Evolutionary conservation across 2,888 invertebrate genomes (phyloP).

Genomic region (Bugulina stolonifera): DNA sequence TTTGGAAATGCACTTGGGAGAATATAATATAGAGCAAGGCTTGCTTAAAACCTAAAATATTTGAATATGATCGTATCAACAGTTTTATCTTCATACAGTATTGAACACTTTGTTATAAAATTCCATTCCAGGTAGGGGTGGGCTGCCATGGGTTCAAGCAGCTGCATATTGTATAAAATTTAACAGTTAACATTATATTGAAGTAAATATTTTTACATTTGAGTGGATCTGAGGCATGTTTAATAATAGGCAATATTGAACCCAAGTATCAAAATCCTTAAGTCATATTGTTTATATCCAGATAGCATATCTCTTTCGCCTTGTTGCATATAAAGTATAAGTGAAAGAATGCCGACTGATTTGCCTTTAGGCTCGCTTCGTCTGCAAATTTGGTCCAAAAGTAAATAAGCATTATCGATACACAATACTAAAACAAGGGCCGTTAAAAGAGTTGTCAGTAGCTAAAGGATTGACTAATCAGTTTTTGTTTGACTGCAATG

Average conservation of each 20-base stretch:
- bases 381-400: background rate
- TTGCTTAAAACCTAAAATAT: no score
- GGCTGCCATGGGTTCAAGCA: background rate
- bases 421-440: slow-evolving; percentile 24
- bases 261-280: no score
- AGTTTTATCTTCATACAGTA: no score
- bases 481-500: background rate
- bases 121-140: no score
- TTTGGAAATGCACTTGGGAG: no score
- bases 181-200: background rate
- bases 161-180: background rate
- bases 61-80: no score
- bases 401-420: background rate
- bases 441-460: background rate
- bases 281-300: slow-evolving; percentile 1
- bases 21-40: no score
- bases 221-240: background rate
- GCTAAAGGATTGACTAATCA: slow-evolving; percentile 11
- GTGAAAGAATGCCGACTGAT: background rate
- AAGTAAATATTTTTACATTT: background rate
- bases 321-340: background rate
- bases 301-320: background rate
- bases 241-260: background rate
- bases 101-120: background rate
- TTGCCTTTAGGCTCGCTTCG: slow-evolving; percentile 1